Evolutionary conservation across 1,140 invertebrate genomes (phyloP).

Genomic region (Philopotamus ludificatus): DNA sequence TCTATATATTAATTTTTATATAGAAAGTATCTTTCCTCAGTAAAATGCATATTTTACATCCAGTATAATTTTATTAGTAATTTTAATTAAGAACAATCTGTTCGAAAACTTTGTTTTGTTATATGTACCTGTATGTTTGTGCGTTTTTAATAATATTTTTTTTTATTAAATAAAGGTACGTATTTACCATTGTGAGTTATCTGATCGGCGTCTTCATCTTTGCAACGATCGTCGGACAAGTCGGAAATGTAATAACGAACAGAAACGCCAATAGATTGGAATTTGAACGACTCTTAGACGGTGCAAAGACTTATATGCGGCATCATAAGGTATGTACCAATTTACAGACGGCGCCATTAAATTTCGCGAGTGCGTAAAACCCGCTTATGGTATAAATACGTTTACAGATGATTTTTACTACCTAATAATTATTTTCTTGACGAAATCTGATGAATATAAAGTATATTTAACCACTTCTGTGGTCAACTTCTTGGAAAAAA

Average conservation of each 20-base stretch:
- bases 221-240: slow-evolving; percentile 96
- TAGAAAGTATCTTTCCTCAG: slow-evolving; percentile 1
- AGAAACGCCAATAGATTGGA: slow-evolving; percentile 94
- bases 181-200: slow-evolving; percentile 96
- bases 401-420: too few relatives aligned
- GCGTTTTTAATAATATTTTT: slow-evolving; percentile 11
- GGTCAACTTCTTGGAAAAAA: too few relatives aligned
- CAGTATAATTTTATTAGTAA: slow-evolving; percentile 23
- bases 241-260: slow-evolving; percentile 96
- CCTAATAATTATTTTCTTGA: too few relatives aligned
- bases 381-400: too few relatives aligned
- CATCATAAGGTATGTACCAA: slow-evolving; percentile 75
- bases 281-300: slow-evolving; percentile 91
- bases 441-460: too few relatives aligned
- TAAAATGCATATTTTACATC: slow-evolving; percentile 30
- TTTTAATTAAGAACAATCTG: slow-evolving; percentile 46
- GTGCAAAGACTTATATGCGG: slow-evolving; percentile 95
- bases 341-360: too few relatives aligned
- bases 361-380: too few relatives aligned
- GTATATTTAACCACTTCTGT: too few relatives aligned
- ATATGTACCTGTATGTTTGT: slow-evolving; percentile 3
- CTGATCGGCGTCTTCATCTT: slow-evolving; percentile 97
- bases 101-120: slow-evolving; percentile 63
- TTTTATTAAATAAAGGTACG: slow-evolving; percentile 72
- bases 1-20: slow-evolving; percentile 43